Conservation (phyloP, 2,888 invertebrate genomes). For the Xanthorhoe designata region DNA sequence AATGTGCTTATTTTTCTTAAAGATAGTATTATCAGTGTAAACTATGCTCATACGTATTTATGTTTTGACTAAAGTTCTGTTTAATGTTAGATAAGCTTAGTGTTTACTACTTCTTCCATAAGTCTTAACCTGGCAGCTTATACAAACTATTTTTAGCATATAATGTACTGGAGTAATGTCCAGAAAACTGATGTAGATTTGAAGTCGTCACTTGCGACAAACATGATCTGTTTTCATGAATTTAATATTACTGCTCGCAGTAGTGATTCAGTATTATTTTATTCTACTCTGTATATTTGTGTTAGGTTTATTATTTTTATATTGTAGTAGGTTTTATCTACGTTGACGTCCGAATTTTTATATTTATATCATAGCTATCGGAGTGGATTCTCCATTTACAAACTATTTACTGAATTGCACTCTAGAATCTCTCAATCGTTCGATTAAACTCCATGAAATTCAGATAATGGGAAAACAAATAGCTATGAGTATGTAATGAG, state of each 20-base stretch:
- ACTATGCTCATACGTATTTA: slow-evolving; percentile 32
- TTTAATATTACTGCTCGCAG: slow-evolving; percentile 74
- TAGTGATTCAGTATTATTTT: slow-evolving; percentile 84
- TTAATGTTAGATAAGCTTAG: slow-evolving; percentile 29
- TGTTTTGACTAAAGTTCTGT: slow-evolving; percentile 25
- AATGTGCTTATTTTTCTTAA: slow-evolving; percentile 55
- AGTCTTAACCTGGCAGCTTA: slow-evolving; percentile 27
- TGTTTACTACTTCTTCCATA: slow-evolving; percentile 25
- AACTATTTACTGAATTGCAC: slow-evolving; percentile 10
- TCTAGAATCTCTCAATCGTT: slow-evolving; percentile 20
- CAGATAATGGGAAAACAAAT: slow-evolving; percentile 43
- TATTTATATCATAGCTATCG: slow-evolving; percentile 31
- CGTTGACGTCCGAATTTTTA: slow-evolving; percentile 55
- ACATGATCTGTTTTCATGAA: slow-evolving; percentile 57
- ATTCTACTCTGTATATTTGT: slow-evolving; percentile 79
- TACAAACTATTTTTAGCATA: slow-evolving; percentile 25
- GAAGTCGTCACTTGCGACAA: slow-evolving; percentile 41
- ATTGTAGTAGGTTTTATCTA: slow-evolving; percentile 69
- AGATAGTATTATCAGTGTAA: slow-evolving; percentile 30
- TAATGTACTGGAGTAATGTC: slow-evolving; percentile 24
- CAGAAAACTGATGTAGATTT: slow-evolving; percentile 26
- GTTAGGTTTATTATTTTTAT: slow-evolving; percentile 73
- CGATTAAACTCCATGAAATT: slow-evolving; percentile 38
- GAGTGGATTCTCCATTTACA: slow-evolving; percentile 32
- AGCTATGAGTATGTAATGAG: slow-evolving; percentile 59